A percentile compares a stretch with the other conserved stretches of the same genome.
phyloP scores from a whole-genome alignment of 1,140 invertebrate species.

The Archegozetes longisetosus region DNA sequence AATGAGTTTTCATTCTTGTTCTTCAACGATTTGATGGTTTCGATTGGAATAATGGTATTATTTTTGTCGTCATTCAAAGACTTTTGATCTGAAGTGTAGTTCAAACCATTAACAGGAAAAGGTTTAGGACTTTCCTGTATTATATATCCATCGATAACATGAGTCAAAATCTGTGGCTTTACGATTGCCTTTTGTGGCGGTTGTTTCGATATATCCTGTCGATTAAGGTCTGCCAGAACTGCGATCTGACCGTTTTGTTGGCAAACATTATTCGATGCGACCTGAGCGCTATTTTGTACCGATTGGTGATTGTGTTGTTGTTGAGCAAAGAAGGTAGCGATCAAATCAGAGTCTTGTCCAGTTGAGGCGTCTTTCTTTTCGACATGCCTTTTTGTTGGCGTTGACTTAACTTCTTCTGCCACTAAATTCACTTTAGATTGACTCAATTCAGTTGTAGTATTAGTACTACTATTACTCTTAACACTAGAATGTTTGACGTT shows the following conservation, averaged over 20 bases:
- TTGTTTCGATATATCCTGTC: constrained; percentile 5
- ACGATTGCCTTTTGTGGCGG: constrained; percentile 60
- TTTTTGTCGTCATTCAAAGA: neutral
- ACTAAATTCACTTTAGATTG: neutral
- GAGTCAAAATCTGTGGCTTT: constrained; percentile 85
- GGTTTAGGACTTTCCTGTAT: constrained; percentile 60
- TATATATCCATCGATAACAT: constrained; percentile 90
- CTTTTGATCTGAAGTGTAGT: neutral
- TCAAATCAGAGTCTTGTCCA: neutral
- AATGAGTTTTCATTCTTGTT: neutral
- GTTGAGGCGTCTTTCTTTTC: constrained; percentile 1
- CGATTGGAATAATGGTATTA: neutral
- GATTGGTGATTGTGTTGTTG: neutral
- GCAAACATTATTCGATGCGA: neutral
- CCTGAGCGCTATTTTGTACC: neutral
- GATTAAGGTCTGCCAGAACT: neutral
- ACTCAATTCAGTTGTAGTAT: neutral
- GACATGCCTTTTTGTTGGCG: neutral
- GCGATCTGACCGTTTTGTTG: neutral
- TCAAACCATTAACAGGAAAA: constrained; percentile 20
- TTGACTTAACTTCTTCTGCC: neutral
- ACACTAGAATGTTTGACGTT: neutral
- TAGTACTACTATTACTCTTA: neutral
- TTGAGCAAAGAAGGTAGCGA: neutral
- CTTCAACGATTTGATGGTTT: neutral